These are phyloP conservation scores for Pangasianodon gigas DNA, from an alignment of 2,113 vertebrate species.

Conservation along the genomic window DNA sequence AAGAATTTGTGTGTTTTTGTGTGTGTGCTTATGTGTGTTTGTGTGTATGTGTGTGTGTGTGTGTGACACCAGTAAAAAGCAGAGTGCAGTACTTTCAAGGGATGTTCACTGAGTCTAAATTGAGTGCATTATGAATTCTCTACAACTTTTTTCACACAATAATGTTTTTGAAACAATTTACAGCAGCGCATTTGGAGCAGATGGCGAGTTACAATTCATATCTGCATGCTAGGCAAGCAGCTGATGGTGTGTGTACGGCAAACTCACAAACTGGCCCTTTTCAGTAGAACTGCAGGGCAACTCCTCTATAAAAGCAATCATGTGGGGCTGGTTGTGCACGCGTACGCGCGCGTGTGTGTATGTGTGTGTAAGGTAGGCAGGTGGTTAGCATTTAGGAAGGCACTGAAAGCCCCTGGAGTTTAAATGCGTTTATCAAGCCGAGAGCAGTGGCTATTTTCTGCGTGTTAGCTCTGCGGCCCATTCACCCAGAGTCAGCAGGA, in stretches of 20 bases:
- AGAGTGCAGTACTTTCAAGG: background rate
- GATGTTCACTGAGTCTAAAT: background rate
- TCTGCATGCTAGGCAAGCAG: background rate
- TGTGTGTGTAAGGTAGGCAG: conserved; percentile 31
- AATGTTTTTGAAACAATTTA: conserved; percentile 1
- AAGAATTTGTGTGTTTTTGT: background rate
- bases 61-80: background rate
- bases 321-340: background rate
- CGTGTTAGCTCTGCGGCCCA: conserved; percentile 51
- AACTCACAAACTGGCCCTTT: background rate
- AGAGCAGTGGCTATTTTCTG: conserved; percentile 57
- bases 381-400: conserved; percentile 52
- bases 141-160: background rate
- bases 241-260: conserved; percentile 3
- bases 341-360: background rate
- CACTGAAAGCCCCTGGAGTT: conserved; percentile 43
- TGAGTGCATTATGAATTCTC: conserved; percentile 8
- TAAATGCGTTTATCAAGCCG: conserved; percentile 54
- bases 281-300: conserved; percentile 43
- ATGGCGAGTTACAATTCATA: conserved; percentile 12
- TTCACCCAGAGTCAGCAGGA: conserved; percentile 58
- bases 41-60: background rate
- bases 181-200: background rate
- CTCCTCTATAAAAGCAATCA: conserved; percentile 34
- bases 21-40: background rate